These are phyloP conservation scores for Meleagris gallopavo DNA, from an alignment of 2,113 vertebrate species.

Conservation along the genomic window DNA sequence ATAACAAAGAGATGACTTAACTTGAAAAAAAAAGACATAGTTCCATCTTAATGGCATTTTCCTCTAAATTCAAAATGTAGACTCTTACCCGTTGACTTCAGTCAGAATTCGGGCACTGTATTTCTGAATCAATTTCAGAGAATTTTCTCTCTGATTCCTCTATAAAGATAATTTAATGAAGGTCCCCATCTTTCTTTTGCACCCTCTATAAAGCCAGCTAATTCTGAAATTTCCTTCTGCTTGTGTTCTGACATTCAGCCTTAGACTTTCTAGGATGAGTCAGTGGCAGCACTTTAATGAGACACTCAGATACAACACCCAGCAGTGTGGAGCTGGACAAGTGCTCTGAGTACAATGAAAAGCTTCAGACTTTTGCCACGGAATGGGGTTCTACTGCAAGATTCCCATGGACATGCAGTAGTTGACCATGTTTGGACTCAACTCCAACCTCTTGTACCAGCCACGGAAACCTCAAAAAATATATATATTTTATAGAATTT, in stretches of 20 bases:
- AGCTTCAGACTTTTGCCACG: not conserved
- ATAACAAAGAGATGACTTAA: not conserved
- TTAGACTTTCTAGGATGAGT: not conserved
- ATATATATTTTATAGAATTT: not conserved
- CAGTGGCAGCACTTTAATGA: not conserved
- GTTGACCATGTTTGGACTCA: not conserved
- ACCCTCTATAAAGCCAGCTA: not conserved
- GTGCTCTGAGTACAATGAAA: accelerated
- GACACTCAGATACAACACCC: not conserved
- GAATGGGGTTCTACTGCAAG: not conserved
- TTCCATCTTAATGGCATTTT: not conserved
- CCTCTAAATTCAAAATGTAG: not conserved
- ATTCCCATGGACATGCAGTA: not conserved
- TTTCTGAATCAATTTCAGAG: not conserved
- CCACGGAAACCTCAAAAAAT: not conserved
- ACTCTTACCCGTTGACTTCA: not conserved
- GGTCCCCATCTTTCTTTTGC: not conserved
- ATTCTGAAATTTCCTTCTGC: not conserved
- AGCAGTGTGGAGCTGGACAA: not conserved
- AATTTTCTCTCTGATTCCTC: not conserved
- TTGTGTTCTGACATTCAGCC: not conserved
- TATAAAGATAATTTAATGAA: not conserved
- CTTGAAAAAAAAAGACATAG: not conserved
- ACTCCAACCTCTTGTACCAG: not conserved
- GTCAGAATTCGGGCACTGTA: not conserved